Conservation (phyloP, 2,888 invertebrate genomes). For the Tiliacea citrago region DNA sequence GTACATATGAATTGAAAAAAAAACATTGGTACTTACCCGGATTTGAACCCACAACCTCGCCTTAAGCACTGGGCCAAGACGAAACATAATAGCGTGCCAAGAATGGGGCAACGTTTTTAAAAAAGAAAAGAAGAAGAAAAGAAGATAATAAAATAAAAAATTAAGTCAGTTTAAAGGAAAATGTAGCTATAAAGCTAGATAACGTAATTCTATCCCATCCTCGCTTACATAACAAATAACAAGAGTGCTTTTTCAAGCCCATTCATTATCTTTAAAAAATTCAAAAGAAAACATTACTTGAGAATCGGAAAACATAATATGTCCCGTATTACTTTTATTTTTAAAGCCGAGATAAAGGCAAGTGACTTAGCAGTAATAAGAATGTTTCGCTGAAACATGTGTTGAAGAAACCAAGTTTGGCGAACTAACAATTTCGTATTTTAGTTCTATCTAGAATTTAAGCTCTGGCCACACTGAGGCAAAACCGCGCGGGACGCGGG, state of each 20-base stretch:
- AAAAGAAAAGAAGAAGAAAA: too few relatives aligned
- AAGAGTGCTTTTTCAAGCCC: conserved; percentile 12
- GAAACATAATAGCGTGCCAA: too few relatives aligned
- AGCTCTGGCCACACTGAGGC: not conserved
- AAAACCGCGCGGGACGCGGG: too few relatives aligned
- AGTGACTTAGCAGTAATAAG: conserved; percentile 25
- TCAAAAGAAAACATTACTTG: conserved; percentile 28
- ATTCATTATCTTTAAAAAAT: conserved; percentile 37
- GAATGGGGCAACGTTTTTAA: too few relatives aligned
- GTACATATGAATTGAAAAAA: too few relatives aligned
- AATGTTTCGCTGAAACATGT: conserved; percentile 24
- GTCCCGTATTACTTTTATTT: conserved; percentile 14
- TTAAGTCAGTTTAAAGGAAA: not conserved
- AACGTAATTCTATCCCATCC: conserved; percentile 8
- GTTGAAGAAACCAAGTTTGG: conserved; percentile 9
- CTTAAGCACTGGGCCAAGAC: too few relatives aligned
- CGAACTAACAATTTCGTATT: conserved; percentile 30
- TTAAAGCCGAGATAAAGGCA: conserved; percentile 31
- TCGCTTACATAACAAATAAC: conserved; percentile 1
- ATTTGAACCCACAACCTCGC: too few relatives aligned
- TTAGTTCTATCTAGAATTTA: conserved; percentile 29
- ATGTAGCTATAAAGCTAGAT: conserved; percentile 8
- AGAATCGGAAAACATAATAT: conserved; percentile 16
- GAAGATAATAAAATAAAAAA: conserved; percentile 8
- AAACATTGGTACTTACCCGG: too few relatives aligned